These are phyloP conservation scores for Pecten maximus DNA, from an alignment of 2,888 invertebrate genomes.

Conservation along the genomic window DNA sequence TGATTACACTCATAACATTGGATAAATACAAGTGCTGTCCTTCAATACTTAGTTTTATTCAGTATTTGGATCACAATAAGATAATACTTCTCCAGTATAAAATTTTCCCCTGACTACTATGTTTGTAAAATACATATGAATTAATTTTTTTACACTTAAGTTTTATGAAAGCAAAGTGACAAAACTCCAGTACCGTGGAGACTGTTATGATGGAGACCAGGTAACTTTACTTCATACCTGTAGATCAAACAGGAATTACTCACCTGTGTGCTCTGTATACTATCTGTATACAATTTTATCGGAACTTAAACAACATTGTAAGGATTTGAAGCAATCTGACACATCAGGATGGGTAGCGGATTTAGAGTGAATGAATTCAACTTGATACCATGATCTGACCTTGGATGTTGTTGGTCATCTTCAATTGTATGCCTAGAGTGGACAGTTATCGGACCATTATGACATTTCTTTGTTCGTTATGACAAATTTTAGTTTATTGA, in stretches of 20 bases:
- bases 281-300: neutral
- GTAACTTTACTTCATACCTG: neutral
- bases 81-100: no score
- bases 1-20: neutral
- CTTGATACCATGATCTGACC: neutral
- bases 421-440: neutral
- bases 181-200: neutral
- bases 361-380: neutral
- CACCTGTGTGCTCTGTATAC: neutral
- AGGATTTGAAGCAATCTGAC: no score
- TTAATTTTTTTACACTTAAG: neutral
- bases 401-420: neutral
- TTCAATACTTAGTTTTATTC: no score
- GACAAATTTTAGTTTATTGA: neutral
- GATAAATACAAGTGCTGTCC: no score
- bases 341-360: no score
- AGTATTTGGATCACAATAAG: no score
- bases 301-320: neutral
- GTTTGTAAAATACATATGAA: neutral
- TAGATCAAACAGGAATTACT: neutral
- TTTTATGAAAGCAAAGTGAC: neutral
- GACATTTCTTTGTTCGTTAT: neutral
- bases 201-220: constrained; percentile 6
- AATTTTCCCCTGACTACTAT: neutral
- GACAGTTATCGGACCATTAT: neutral